Evolutionary conservation across 1,140 invertebrate species (phyloP), one percentile per base, ranked within the genome.

Genomic region (Panagrolaimus sp.): DNA sequence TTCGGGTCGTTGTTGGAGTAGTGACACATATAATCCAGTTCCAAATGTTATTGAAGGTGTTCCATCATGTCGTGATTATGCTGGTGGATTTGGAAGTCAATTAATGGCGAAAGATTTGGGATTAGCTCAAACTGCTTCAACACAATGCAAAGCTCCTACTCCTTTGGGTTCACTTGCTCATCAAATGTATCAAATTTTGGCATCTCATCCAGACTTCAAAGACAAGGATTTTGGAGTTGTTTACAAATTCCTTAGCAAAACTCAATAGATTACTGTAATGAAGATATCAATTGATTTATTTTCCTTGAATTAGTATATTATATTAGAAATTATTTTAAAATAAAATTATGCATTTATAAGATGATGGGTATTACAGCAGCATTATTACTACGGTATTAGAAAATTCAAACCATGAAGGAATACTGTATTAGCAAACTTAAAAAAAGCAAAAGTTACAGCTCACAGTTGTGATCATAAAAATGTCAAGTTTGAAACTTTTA

Each of bases 31-130:
- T 84, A 97, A 96, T 84, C 96, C 96, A 0, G 93, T 95, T 0
- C 95, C 96, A 44, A 91, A 91, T 21, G 88, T 98, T 6, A 85
- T 94, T 46, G 83, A 76, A 67, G 71, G 72, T 32, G 91, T 92
- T 0, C 96, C 96, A 2, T 89, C 93, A 46, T 90, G 89, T 63
- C 91, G 91, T 73, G 87, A 91, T 78, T 99, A 98, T 81, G 86
- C 90, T 83, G 92, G 92, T 28, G 96, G 95, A 0, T 98, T 98
- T 85, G 90, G 90, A 71, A 90, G 90, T 8, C 88, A 90, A 63
- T 87, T 99, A 24, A 94, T 98, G 87, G 88, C 90, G 46, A 98
- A 99, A 88, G 96, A 98, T 86, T 85, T 98, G 64, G 91, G 91
- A 65, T 84, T 98, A 17, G 94, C 91, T 10, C 90, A 93, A 76